Percentiles rank a stretch among this genome's conserved stretches.
Evolutionary conservation across 2,113 vertebrate species (phyloP).

Genomic region (Amia ocellicauda): DNA sequence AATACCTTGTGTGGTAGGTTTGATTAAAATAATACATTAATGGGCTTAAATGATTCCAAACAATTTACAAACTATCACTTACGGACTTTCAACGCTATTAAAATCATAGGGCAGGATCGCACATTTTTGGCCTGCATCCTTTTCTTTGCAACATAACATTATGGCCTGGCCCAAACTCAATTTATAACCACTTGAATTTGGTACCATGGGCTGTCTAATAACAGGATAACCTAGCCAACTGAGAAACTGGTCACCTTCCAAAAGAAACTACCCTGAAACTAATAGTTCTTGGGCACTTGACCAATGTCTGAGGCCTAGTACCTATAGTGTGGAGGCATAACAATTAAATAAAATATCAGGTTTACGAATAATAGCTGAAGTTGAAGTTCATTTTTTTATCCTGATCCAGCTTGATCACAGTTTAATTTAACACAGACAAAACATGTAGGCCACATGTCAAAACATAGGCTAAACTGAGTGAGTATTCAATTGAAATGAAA

Average conservation of each 20-base stretch:
- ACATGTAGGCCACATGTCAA: neutral
- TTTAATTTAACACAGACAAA: too few species aligned
- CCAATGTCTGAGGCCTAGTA: neutral
- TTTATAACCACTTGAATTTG: conserved; percentile 47
- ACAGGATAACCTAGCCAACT: conserved; percentile 52
- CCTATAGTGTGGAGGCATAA: too few species aligned
- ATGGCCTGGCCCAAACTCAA: conserved; percentile 45
- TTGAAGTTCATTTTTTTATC: too few species aligned
- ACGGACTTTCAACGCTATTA: neutral
- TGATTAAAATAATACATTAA: too few species aligned
- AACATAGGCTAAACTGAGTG: too few species aligned
- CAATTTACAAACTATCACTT: neutral
- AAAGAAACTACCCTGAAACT: conserved; percentile 26
- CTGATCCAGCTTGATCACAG: too few species aligned
- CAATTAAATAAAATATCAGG: too few species aligned
- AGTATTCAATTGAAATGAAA: too few species aligned
- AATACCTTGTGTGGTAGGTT: too few species aligned
- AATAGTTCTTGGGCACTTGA: conserved; percentile 17
- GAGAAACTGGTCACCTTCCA: conserved; percentile 43
- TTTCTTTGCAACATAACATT: conserved; percentile 41
- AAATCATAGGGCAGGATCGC: conserved; percentile 30
- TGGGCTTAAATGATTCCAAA: too few species aligned
- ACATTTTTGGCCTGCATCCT: conserved; percentile 32
- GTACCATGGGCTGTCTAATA: conserved; percentile 48
- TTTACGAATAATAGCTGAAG: too few species aligned